Base-by-base conservation (phyloP, 2,797 vertebrate genomes). In the Mastacembelus armatus region DNA sequence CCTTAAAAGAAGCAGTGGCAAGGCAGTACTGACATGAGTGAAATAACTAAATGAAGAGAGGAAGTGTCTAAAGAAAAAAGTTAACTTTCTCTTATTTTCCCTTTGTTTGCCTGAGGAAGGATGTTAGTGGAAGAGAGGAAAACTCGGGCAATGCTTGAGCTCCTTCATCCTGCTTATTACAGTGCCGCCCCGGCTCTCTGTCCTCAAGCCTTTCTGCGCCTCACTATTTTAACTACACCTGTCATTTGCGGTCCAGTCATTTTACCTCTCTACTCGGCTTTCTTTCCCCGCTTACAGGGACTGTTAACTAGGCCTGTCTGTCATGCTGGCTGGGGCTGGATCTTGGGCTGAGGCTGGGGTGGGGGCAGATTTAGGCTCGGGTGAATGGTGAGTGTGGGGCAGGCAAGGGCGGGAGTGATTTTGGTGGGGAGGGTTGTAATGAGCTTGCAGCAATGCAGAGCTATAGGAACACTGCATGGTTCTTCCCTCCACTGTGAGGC, bases 181-280 rank as follows among this genome's bases (percentile, higher is more conserved):
- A 84, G 83, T 45, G 82, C 73, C 57, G 86, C 85, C 80, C 81
- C 56, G 39, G 77, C 80, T 84, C 85, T 88, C 83, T 91, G 91
- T 92, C 91, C 91, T 92, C 87, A 75, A 91, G 90, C 91, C 85
- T 90, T 90, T 89, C 91, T 89, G 82, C 74, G 74, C 84, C 85
- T 90, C 88, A 92, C 92, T 89, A 92, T 93, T 94, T 91, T 93
- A 93, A 93, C 92, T 92, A 92, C 92, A 93, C 92, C 93, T 93
- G 92, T 94, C 93, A 93, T 94, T 92, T 93, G 91, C 79, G 89
- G 85, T 92, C 92, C 92, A 93, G 90, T 93, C 92, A 93, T 93
- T 93, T 90, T 90, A 88, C 90, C 91, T 88, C 85, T 84, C 78
- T 81, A 83, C 90, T 83, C 75, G 66, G 74, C 78, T 83, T 84